These are phyloP conservation scores for Microcebus lehilahytsara DNA, from an alignment of 2,113 vertebrate genomes.

Conservation along the genomic window DNA sequence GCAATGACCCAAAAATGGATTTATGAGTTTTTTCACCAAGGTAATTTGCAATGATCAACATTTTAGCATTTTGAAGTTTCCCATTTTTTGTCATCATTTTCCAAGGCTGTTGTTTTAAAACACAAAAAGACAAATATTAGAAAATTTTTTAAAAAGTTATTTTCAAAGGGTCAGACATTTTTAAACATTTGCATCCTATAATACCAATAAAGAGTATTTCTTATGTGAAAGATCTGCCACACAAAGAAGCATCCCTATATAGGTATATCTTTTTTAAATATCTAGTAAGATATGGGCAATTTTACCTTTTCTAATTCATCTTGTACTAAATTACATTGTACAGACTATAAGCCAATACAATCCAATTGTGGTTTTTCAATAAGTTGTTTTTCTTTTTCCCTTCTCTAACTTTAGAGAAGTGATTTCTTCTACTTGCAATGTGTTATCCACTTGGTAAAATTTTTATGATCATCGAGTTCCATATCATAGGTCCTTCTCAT, in stretches of 20 bases:
- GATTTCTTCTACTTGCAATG: neutral
- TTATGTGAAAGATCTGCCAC: neutral
- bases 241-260: neutral
- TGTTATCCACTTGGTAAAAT: neutral
- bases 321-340: neutral
- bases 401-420: neutral
- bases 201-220: neutral
- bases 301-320: neutral
- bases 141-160: neutral
- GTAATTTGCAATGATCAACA: conserved; percentile 62
- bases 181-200: neutral
- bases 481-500: neutral
- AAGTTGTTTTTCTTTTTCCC: neutral
- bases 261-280: neutral
- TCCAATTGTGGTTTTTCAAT: neutral
- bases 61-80: conserved; percentile 59
- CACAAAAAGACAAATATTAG: neutral
- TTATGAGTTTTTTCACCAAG: conserved; percentile 67
- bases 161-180: neutral
- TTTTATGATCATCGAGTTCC: neutral
- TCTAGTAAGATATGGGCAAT: neutral
- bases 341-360: neutral
- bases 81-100: neutral
- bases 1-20: conserved; percentile 67
- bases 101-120: neutral